Base-by-base conservation (phyloP, 1,140 invertebrate species). In the Tetramorium parvispinum region DNA sequence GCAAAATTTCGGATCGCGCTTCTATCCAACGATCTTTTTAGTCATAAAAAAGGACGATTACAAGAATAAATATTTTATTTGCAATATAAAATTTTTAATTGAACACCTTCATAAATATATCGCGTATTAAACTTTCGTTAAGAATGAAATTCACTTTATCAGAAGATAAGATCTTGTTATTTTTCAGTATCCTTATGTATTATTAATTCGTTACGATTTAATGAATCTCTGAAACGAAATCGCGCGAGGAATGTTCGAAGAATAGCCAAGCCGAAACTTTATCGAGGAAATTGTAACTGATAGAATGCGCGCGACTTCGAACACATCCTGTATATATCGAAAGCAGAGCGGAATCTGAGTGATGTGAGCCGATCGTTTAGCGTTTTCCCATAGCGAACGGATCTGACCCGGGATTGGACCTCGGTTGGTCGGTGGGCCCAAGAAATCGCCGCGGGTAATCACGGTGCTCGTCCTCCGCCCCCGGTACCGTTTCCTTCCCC, bases 331-430 rank as follows among this genome's bases (percentile, higher is more conserved):
- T 40, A 40, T 77, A 61, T 10, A 73, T 83, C 79, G 87, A 94
- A 93, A 94, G 91, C 92, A 93, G 93, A 94, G 93, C 93, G 91
- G 92, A 93, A 93, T 94, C 91, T 93, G 94, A 94, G 93, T 94
- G 94, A 95, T 95, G 94, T 95, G 94, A 95, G 94, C 94, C 94
- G 93, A 95, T 95, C 94, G 94, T 94, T 95, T 94, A 95, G 91
- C 91, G 90, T 93, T 95, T 95, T 95, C 94, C 94, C 94, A 95
- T 95, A 94, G 94, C 91, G 92, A 93, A 92, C 91, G 92, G 93
- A 94, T 95, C 94, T 95, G 94, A 95, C 94, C 94, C 92, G 94
- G 91, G 94, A 94, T 95, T 92, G 94, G 92, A 94, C 93, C 94
- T 91, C 92, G 91, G 89, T 63, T 88, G 89, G 89, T 88, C 89